Evolutionary conservation across 2,888 invertebrate species (phyloP).

Genomic region (Carabus problematicus): DNA sequence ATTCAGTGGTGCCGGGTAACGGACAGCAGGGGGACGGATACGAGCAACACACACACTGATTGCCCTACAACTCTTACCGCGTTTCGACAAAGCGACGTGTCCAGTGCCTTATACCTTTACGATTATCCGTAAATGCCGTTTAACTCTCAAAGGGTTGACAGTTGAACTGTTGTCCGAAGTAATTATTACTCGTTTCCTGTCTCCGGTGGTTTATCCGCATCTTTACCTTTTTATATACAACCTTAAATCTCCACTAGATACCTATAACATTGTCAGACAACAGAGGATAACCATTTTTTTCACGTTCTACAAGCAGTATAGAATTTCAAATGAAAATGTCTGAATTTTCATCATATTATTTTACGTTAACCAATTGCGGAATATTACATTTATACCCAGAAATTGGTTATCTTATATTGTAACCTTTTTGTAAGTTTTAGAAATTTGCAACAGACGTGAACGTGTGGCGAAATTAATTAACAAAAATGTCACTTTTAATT

Average conservation of each 20-base stretch:
- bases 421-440: too few relatives aligned
- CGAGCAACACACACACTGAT: neutral
- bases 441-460: neutral
- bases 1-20: neutral
- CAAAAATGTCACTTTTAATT: constrained; percentile 42
- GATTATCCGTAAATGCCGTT: constrained; percentile 31
- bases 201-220: neutral
- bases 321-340: too few relatives aligned
- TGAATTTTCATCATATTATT: too few relatives aligned
- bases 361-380: too few relatives aligned
- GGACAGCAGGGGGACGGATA: neutral
- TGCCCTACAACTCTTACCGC: constrained; percentile 7
- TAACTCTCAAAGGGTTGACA: constrained; percentile 27
- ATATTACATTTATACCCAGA: too few relatives aligned
- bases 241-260: too few relatives aligned
- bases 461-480: constrained; percentile 39
- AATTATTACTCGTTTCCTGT: constrained; percentile 39
- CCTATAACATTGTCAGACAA: too few relatives aligned
- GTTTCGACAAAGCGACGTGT: constrained; percentile 29
- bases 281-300: too few relatives aligned
- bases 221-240: too few relatives aligned
- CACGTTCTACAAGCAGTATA: too few relatives aligned
- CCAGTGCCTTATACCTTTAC: constrained; percentile 19
- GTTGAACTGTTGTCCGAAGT: constrained; percentile 32
- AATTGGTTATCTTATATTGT: too few relatives aligned